phyloP scores from a whole-genome alignment of 2,888 invertebrate species.

The Drosophila algonquin region DNA sequence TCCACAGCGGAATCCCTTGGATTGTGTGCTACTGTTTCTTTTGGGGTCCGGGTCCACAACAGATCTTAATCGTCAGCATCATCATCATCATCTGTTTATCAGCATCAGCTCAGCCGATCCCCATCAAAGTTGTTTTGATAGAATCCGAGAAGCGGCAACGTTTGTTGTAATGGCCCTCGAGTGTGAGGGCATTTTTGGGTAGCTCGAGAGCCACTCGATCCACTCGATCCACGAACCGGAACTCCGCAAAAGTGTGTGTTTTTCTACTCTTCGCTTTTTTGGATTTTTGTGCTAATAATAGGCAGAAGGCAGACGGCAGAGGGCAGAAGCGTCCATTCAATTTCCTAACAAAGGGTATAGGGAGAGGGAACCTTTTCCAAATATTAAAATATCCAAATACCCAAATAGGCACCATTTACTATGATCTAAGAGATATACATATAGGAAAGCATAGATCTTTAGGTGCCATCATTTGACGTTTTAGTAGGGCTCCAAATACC shows the following conservation, averaged over 20 bases:
- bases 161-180: slow-evolving; percentile 67
- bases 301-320: neutral
- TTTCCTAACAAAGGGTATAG: no score
- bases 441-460: no score
- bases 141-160: slow-evolving; percentile 23
- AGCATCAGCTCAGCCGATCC: slow-evolving; percentile 11
- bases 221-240: slow-evolving; percentile 63
- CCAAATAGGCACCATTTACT: neutral
- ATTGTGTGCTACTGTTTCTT: slow-evolving; percentile 41
- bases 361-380: neutral
- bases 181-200: slow-evolving; percentile 63
- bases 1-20: neutral
- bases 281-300: neutral
- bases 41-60: neutral
- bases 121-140: slow-evolving; percentile 29
- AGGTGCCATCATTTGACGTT: no score
- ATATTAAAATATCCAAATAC: no score
- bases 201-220: slow-evolving; percentile 38
- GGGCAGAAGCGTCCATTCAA: neutral
- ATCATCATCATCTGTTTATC: slow-evolving; percentile 16
- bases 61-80: slow-evolving; percentile 5
- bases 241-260: slow-evolving; percentile 49
- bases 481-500: no score
- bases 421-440: neutral
- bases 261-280: neutral